phyloP scores from a whole-genome alignment of 2,113 vertebrate species.

The Entelurus aequoreus region DNA sequence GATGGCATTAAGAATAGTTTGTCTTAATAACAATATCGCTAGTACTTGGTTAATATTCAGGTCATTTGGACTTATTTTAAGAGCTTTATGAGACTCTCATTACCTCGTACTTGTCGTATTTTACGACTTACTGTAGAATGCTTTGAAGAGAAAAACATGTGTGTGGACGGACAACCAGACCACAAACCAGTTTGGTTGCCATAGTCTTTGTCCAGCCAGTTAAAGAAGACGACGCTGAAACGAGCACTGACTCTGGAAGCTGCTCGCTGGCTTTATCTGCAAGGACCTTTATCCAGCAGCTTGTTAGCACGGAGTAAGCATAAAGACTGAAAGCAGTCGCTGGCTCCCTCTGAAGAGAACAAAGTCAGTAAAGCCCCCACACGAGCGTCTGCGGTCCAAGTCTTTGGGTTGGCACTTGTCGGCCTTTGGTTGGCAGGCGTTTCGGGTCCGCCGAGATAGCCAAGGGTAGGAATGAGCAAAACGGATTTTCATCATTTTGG shows the following conservation, averaged over 20 bases:
- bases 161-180: too few species aligned
- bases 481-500: constrained; percentile 1
- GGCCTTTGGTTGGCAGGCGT: background rate
- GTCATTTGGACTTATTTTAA: too few species aligned
- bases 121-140: too few species aligned
- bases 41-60: too few species aligned
- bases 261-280: too few species aligned
- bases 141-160: too few species aligned
- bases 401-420: background rate
- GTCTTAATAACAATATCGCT: too few species aligned
- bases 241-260: background rate
- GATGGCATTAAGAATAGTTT: too few species aligned
- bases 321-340: background rate
- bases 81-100: too few species aligned
- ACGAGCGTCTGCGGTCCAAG: background rate
- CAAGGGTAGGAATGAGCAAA: background rate
- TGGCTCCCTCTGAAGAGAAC: background rate
- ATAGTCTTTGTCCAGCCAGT: too few species aligned
- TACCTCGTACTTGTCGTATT: too few species aligned
- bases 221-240: background rate
- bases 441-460: background rate
- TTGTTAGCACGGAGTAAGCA: background rate
- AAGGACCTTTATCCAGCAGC: background rate
- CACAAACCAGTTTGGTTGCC: too few species aligned
- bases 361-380: background rate